A percentile compares a stretch with the other conserved stretches of the same genome.
Conservation (phyloP, 1,140 invertebrate genomes). For the Caenorhabditis inopinata region DNA sequence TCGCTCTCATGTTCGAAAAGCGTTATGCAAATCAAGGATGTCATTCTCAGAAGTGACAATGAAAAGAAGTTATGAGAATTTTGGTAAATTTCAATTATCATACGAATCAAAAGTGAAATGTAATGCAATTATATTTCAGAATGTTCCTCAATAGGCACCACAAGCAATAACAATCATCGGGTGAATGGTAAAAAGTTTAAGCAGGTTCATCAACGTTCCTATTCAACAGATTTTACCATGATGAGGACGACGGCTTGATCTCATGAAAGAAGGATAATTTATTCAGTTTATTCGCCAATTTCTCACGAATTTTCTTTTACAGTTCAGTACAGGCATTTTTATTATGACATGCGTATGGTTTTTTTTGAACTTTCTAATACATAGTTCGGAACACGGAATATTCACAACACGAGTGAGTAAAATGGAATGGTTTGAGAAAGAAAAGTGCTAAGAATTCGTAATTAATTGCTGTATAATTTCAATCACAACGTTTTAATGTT, state of each 20-base stretch:
- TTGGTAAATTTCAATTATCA: background rate
- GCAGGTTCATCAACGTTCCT: background rate
- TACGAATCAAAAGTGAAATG: background rate
- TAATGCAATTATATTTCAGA: no score
- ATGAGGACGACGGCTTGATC: background rate
- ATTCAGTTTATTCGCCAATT: no score
- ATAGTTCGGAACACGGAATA: background rate
- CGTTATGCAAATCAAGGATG: background rate
- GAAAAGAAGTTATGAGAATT: conserved; percentile 6
- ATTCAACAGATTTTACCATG: background rate
- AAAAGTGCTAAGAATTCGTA: background rate
- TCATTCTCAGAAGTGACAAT: background rate
- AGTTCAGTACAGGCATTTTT: conserved; percentile 17
- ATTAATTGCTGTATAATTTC: conserved; percentile 1
- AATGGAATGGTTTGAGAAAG: background rate
- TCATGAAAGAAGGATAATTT: no score
- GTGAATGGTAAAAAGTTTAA: background rate
- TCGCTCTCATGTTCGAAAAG: conserved; percentile 28
- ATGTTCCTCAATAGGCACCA: background rate
- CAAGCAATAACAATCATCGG: background rate
- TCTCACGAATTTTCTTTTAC: background rate
- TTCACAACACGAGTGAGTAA: background rate
- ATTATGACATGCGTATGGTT: background rate
- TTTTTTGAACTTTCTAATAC: background rate
- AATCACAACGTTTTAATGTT: background rate